These are phyloP conservation scores for Sphaerophoria taeniata DNA, from an alignment of 2,888 invertebrate species.

Conservation along the genomic window DNA sequence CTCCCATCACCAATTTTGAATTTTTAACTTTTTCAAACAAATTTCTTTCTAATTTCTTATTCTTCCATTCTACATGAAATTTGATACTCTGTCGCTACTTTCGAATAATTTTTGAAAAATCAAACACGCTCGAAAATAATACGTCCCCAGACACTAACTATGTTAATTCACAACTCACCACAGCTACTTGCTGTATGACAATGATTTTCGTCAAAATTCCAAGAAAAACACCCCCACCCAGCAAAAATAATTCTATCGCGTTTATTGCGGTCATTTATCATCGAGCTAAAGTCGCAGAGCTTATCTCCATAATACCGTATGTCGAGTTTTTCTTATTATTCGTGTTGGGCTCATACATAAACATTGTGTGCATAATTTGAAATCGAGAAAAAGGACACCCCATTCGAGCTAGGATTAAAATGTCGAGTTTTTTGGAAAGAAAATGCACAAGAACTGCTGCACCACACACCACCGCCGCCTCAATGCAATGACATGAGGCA, in stretches of 20 bases:
- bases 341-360: not conserved
- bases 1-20: no score
- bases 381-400: slow-evolving; percentile 29
- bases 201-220: slow-evolving; percentile 33
- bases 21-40: slow-evolving; percentile 4
- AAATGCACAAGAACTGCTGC: slow-evolving; percentile 42
- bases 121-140: slow-evolving; percentile 20
- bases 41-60: not conserved
- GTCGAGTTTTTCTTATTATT: slow-evolving; percentile 53
- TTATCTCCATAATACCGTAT: slow-evolving; percentile 74
- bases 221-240: slow-evolving; percentile 8
- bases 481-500: slow-evolving; percentile 40
- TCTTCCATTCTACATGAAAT: not conserved
- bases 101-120: slow-evolving; percentile 9
- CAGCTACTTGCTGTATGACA: slow-evolving; percentile 3
- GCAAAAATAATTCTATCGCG: slow-evolving; percentile 64
- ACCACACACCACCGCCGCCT: not conserved
- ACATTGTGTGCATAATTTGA: not conserved
- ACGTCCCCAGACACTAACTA: slow-evolving; percentile 53
- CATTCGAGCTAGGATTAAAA: slow-evolving; percentile 56
- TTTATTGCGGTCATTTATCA: slow-evolving; percentile 74
- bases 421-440: slow-evolving; percentile 37
- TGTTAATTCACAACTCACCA: slow-evolving; percentile 54
- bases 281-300: slow-evolving; percentile 65
- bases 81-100: slow-evolving; percentile 20